Evolutionary conservation across 2,888 invertebrate genomes (phyloP), one percentile per base, ranked within the genome.

Genomic region (Heterodera filipjevi): DNA sequence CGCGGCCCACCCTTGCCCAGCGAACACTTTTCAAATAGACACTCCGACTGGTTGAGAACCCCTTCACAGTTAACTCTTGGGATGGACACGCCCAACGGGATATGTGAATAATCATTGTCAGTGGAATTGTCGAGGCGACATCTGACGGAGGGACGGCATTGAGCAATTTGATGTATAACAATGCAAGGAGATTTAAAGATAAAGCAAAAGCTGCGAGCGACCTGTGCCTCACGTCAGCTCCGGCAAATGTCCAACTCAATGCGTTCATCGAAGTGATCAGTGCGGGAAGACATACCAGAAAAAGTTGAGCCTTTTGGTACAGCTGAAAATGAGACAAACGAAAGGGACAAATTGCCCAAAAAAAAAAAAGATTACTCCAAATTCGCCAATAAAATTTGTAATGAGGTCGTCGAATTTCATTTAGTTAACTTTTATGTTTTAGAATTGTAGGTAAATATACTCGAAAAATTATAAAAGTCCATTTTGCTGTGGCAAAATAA

Each of bases 401-500:
- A 89, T 81, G 39, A 89, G 84, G 66, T 89, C 89, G 82, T 89
- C 89, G 81, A 89, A 89, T 81, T 89, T 89, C 89, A 89, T 89
- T 19, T 39, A 39, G 39, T 39, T 39, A 39, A n/a, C n/a, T n/a
- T n/a, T n/a, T n/a, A n/a, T n/a, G n/a, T n/a, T n/a, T n/a, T n/a
- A n/a, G n/a, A n/a, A n/a, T n/a, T n/a, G n/a, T n/a, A n/a, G n/a
- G n/a, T n/a, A n/a, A n/a, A n/a, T n/a, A n/a, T n/a, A n/a, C n/a
- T n/a, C n/a, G n/a, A n/a, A n/a, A n/a, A n/a, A n/a, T n/a, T n/a
- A n/a, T n/a, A n/a, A n/a, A n/a, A n/a, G n/a, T n/a, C n/a, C n/a
- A n/a, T n/a, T n/a, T n/a, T n/a, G n/a, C n/a, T n/a, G n/a, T n/a
- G n/a, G n/a, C n/a, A n/a, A n/a, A n/a, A n/a, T n/a, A n/a, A n/a